Evolutionary conservation across 2,888 invertebrate genomes (phyloP), one percentile per base, ranked within the genome.

Genomic region (Cancer borealis): DNA sequence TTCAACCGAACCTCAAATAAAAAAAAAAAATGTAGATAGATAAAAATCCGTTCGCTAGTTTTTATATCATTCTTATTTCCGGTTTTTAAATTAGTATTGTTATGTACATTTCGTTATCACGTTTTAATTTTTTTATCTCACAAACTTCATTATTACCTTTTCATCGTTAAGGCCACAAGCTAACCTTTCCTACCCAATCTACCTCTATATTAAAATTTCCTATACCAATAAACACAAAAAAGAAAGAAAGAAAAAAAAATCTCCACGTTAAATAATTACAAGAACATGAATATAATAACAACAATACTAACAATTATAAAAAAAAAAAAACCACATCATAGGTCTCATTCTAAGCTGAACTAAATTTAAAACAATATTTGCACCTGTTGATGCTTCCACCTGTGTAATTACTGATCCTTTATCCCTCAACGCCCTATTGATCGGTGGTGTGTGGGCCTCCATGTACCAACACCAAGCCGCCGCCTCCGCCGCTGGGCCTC

Each of bases 371-470:
- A 84, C 39, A n/a, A 84, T 84, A 84, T 84, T 84, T 84, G 84
- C 84, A 84, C 84, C 84, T 84, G 84, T 84, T 84, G 84, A 84
- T 10, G 84, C 84, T 30, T 84, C 84, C 39, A 84, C 84, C 84
- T 84, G 84, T 84, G 84, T 84, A 84, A 84, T 84, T 84, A 84
- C 84, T n/a, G 84, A 84, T 84, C 39, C 84, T 39, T 84, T 39
- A 84, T 84, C 84, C 84, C 39, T 84, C 84, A 84, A 30, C 84
- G 84, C 39, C 30, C 39, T 84, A 84, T 39, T 84, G 84, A 84
- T 84, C 84, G 39, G 12, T 60, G 60, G 60, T 60, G 60, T 60
- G 60, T 60, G 60, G 54, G 10, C 54, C 54, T 54, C 12, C 12
- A 60, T 60, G 60, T 60, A 21, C 21, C 17, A 17, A 60, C 21